A percentile compares a stretch with the other conserved stretches of the same genome.
phyloP scores from a whole-genome alignment of 2,888 invertebrate species.

The Pammene aurita region DNA sequence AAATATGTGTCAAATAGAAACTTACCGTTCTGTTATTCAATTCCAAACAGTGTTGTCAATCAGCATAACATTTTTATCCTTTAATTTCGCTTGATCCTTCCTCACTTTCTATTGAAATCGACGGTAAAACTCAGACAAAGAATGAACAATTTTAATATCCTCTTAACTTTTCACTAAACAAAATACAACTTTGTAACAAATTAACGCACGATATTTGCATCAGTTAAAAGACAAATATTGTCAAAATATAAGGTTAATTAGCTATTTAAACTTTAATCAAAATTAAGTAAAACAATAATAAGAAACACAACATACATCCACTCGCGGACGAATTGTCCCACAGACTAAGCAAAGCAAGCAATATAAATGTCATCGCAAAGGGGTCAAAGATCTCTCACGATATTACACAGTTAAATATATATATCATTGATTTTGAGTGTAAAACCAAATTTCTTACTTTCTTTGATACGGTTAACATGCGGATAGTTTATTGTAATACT shows the following conservation, averaged over 20 bases:
- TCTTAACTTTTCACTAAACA: conserved; percentile 22
- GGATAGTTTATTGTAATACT: no score
- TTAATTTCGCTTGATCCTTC: conserved; percentile 29
- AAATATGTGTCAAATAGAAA: not conserved
- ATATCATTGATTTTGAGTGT: no score
- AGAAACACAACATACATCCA: conserved; percentile 30
- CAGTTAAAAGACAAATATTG: not conserved
- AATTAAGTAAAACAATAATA: conserved; percentile 21
- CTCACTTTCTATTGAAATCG: conserved; percentile 38
- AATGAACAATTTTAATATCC: conserved; percentile 44
- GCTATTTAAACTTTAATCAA: conserved; percentile 20
- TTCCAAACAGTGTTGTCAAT: conserved; percentile 8
- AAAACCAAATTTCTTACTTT: no score
- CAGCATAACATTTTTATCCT: conserved; percentile 29
- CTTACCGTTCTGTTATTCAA: conserved; percentile 29
- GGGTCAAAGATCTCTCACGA: not conserved
- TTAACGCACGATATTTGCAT: not conserved
- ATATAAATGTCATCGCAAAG: conserved; percentile 1
- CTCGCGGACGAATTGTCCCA: conserved; percentile 37
- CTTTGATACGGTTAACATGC: no score
- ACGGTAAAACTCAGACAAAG: conserved; percentile 35
- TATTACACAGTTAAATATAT: not conserved
- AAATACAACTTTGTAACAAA: conserved; percentile 1
- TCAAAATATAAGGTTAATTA: conserved; percentile 11
- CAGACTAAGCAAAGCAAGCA: conserved; percentile 33